Base-by-base conservation (phyloP, 2,797 vertebrate species). In the Hylomyscus alleni region DNA sequence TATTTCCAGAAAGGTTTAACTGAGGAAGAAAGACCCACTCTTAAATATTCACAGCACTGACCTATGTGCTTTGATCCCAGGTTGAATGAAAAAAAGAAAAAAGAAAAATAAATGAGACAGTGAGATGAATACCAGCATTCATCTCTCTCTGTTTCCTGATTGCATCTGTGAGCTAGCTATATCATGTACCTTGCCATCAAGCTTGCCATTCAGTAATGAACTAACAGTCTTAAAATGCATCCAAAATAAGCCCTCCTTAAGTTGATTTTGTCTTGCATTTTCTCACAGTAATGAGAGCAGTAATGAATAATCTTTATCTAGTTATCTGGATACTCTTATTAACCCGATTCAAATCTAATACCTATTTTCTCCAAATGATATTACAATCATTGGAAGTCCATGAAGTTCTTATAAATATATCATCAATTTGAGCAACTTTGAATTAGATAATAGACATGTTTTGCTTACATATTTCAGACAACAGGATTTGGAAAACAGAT, bases 301-400 rank as follows among this genome's bases (percentile, higher is more conserved):
- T 86, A 50, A 37, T 19, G 1, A 87, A 7, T 14, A 40, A 37
- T 26, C 60, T 97, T 37, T 4, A 77, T 95, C 97, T 97, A 97
- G 97, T 94, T 85, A 93, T 96, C 91, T 91, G 91, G 95, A 98
- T 95, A 93, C 34, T 89, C 83, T 98, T 97, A 97, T 97, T 95
- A 98, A 97, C 94, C 96, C 97, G 97, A 98, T 98, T 98, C 97
- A 97, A 96, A 97, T 98, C 95, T 96, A 97, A 95, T 83, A 97
- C 95, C 89, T 91, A 9, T 96, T 98, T 97, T 96, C 91, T 90
- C 96, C 78, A 95, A 87, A 54, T 82, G 95, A 81, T 85, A 81
- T n/a, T 76, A 83, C 91, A 97, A 81, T 95, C 94, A 94, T 96
- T 93, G 84, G 97, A 96, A 97, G 72, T 91, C 87, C 96, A 95